Percentiles rank a stretch among this genome's conserved stretches.
Evolutionary conservation across 2,797 vertebrate species (phyloP).

Genomic region (Prionace glauca): DNA sequence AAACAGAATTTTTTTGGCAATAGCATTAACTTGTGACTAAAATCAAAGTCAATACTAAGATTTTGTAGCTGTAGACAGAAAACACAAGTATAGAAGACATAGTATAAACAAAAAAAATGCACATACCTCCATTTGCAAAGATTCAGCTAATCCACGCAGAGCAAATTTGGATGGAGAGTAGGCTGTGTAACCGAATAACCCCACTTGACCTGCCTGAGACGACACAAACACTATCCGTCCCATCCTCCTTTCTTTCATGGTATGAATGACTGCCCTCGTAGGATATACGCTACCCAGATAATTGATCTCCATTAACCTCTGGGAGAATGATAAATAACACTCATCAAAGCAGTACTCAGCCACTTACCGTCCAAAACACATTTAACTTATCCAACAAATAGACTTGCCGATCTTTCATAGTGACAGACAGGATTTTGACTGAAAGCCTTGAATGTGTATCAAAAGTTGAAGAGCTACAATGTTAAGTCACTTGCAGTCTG

Average conservation of each 20-base stretch:
- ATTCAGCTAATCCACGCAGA: slow-evolving; percentile 85
- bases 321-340: slow-evolving; percentile 39
- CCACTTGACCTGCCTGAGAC: slow-evolving; percentile 90
- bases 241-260: slow-evolving; percentile 94
- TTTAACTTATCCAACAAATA: neutral
- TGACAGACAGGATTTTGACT: neutral
- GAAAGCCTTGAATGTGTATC: neutral
- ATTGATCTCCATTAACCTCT: slow-evolving; percentile 93
- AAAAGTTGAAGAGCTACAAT: neutral
- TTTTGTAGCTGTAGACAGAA: neutral
- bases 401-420: neutral
- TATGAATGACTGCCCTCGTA: slow-evolving; percentile 81
- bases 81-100: neutral
- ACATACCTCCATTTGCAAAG: slow-evolving; percentile 92
- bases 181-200: slow-evolving; percentile 85
- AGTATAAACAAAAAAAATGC: neutral
- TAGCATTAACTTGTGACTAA: neutral
- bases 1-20: neutral
- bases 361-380: neutral
- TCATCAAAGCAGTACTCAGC: neutral
- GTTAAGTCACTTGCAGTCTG: neutral
- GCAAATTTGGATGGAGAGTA: slow-evolving; percentile 96
- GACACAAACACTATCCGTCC: slow-evolving; percentile 92
- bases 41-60: neutral
- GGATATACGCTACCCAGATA: slow-evolving; percentile 96